Evolutionary conservation across 2,113 vertebrate species (phyloP).

Genomic region (Arizona elegans): DNA sequence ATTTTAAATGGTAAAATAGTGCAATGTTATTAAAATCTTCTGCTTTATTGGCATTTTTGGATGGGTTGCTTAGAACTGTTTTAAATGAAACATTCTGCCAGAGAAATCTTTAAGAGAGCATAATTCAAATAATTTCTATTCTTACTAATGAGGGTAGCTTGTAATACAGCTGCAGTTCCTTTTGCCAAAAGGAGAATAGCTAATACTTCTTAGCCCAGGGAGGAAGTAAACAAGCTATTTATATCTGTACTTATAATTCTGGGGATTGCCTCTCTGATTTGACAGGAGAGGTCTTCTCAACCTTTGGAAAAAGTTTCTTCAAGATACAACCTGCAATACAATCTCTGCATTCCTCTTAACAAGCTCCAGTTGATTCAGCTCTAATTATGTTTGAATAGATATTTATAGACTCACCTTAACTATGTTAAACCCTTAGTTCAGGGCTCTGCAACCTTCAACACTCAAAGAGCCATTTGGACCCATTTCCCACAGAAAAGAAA

Average conservation of each 20-base stretch:
- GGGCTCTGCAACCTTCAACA: too few relatives aligned
- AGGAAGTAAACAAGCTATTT: constrained; percentile 25
- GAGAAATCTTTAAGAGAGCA: neutral
- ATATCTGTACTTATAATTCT: constrained; percentile 17
- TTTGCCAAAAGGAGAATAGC: constrained; percentile 11
- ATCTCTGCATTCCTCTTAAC: neutral
- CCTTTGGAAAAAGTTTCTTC: neutral
- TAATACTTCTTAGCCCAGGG: neutral
- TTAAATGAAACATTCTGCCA: neutral
- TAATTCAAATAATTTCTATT: neutral
- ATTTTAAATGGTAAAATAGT: neutral
- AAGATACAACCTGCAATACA: neutral
- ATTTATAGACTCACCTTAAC: neutral
- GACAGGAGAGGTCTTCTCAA: neutral
- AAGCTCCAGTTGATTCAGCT: neutral
- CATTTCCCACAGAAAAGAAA: too few relatives aligned
- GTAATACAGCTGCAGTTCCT: neutral
- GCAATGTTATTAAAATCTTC: neutral
- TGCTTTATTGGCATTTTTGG: neutral
- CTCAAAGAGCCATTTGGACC: too few relatives aligned
- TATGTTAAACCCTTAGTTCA: neutral
- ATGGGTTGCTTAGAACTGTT: neutral
- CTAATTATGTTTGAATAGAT: neutral
- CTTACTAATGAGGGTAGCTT: neutral
- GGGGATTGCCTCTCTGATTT: neutral